Conservation (phyloP, 2,113 vertebrate genomes). For the Elachura formosa region DNA sequence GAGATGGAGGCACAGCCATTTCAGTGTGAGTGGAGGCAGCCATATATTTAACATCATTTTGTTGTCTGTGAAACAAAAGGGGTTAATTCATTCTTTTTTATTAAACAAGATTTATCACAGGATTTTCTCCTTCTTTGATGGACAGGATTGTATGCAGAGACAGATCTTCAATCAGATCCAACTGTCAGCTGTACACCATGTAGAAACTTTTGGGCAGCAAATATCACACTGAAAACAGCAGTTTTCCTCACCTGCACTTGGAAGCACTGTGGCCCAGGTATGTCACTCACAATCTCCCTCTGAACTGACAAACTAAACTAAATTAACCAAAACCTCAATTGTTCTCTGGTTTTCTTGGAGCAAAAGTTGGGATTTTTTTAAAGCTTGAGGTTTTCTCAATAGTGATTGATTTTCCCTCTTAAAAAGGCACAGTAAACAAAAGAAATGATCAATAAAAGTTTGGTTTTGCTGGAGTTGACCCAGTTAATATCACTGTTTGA, state of each 20-base stretch:
- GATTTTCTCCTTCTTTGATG: not conserved
- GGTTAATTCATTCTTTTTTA: not conserved
- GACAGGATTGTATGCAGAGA: not conserved
- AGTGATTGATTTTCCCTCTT: not conserved
- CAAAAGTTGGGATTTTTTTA: rapidly evolving
- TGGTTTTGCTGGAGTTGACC: not conserved
- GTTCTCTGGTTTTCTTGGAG: not conserved
- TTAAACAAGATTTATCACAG: not conserved
- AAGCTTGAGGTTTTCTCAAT: not conserved
- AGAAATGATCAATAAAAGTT: not conserved
- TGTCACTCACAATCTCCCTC: not conserved
- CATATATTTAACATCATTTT: not conserved
- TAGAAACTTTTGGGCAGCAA: not conserved
- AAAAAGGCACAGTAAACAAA: not conserved
- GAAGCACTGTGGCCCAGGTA: not conserved
- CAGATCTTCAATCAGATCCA: not conserved
- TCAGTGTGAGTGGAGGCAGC: not conserved
- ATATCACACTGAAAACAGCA: not conserved
- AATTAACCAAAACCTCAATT: not conserved
- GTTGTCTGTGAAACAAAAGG: not conserved
- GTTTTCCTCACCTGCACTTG: rapidly evolving
- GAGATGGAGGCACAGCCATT: not conserved
- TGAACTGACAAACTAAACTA: not conserved
- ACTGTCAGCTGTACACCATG: not conserved
- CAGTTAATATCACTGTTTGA: not conserved